Percentiles rank a stretch among this genome's conserved stretches.
phyloP scores from a whole-genome alignment of 1,140 invertebrate species.

The Choristoneura fumiferana region DNA sequence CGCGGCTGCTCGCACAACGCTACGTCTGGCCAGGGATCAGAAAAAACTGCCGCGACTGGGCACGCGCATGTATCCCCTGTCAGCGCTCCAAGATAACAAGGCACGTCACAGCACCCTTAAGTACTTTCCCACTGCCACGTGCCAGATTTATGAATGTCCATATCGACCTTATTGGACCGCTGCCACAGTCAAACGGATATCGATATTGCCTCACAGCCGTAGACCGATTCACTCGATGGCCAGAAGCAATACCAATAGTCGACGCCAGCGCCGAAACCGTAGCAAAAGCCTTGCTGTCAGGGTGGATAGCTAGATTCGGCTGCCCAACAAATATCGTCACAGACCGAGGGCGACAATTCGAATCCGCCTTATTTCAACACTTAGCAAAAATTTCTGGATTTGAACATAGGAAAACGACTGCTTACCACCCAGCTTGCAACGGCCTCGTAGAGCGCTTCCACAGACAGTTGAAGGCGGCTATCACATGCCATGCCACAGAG shows the following conservation, averaged over 20 bases:
- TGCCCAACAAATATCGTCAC: slow-evolving; percentile 11
- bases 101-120: slow-evolving; percentile 32
- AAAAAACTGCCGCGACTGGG: background rate
- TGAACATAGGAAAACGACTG: too few species aligned
- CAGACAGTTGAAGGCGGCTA: slow-evolving; percentile 8
- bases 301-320: slow-evolving; percentile 1
- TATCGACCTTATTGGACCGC: slow-evolving; percentile 53
- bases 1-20: background rate
- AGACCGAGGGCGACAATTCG: slow-evolving; percentile 17
- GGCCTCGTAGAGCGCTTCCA: slow-evolving; percentile 14
- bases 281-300: background rate
- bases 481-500: slow-evolving; percentile 31
- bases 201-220: slow-evolving; percentile 56
- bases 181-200: slow-evolving; percentile 44
- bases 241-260: background rate
- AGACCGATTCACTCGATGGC: slow-evolving; percentile 60
- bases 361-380: slow-evolving; percentile 8
- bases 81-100: slow-evolving; percentile 7
- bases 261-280: background rate
- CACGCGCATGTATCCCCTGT: background rate
- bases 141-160: slow-evolving; percentile 34
- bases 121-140: background rate
- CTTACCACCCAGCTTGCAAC: too few species aligned
- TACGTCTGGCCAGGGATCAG: background rate
- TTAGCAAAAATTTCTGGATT: background rate